These are phyloP conservation scores for Acanthococcus lagerstroemiae DNA, from an alignment of 2,888 invertebrate species.

Conservation along the genomic window DNA sequence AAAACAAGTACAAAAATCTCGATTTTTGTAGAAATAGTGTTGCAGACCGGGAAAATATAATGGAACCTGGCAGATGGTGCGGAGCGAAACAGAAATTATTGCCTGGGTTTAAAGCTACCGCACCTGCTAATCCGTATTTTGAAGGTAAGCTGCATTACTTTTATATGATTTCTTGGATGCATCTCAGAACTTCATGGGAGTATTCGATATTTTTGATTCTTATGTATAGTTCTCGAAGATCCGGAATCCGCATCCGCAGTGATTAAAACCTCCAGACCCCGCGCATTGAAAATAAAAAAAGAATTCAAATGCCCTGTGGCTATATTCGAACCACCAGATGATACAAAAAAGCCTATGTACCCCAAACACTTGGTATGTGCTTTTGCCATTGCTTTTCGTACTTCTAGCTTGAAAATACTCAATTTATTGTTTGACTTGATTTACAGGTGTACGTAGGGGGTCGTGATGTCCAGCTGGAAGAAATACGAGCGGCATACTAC, in stretches of 20 bases:
- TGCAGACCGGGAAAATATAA: slow-evolving; percentile 56
- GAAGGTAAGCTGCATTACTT: slow-evolving; percentile 42
- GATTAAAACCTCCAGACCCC: slow-evolving; percentile 36
- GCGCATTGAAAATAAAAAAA: slow-evolving; percentile 41
- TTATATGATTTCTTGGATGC: not conserved
- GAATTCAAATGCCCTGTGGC: slow-evolving; percentile 49
- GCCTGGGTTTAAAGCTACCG: slow-evolving; percentile 2
- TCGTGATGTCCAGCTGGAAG: slow-evolving; percentile 46
- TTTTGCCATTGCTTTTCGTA: not conserved
- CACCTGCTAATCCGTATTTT: slow-evolving; percentile 43
- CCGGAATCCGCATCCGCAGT: slow-evolving; percentile 41
- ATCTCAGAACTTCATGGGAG: not conserved
- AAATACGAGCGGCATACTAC: slow-evolving; percentile 40
- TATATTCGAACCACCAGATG: slow-evolving; percentile 53
- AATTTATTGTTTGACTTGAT: not conserved
- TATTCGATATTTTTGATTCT: not conserved
- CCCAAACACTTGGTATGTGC: slow-evolving; percentile 51
- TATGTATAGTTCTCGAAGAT: slow-evolving; percentile 61
- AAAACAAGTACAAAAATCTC: slow-evolving; percentile 2
- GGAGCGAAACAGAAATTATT: slow-evolving; percentile 33
- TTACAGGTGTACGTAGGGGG: slow-evolving; percentile 45
- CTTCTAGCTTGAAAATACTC: not conserved
- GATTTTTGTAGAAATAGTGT: slow-evolving; percentile 5
- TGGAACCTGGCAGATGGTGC: slow-evolving; percentile 61
- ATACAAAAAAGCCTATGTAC: slow-evolving; percentile 55